phyloP scores from a whole-genome alignment of 2,888 invertebrate genomes.

The Dolomedes plantarius region DNA sequence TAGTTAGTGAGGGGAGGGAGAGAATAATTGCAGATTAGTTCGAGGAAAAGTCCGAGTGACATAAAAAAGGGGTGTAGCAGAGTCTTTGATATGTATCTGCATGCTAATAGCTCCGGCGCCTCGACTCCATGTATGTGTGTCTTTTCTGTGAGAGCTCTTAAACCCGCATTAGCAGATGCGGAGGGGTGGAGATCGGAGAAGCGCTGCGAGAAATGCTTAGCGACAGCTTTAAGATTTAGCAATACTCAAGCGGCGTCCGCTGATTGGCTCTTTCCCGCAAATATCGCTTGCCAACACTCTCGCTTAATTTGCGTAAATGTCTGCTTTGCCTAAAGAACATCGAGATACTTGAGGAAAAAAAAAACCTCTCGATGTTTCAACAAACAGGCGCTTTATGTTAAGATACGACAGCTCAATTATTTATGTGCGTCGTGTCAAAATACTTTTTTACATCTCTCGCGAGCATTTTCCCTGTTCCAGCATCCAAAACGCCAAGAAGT shows the following conservation, averaged over 20 bases:
- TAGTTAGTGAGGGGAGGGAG: no score
- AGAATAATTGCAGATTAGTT: no score
- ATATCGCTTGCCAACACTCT: constrained; percentile 27
- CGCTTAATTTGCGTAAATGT: constrained; percentile 68
- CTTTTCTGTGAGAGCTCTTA: constrained; percentile 38
- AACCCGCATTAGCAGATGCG: constrained; percentile 47
- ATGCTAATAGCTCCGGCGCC: neutral
- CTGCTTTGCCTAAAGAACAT: constrained; percentile 47
- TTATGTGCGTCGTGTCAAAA: constrained; percentile 56
- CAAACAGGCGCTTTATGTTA: constrained; percentile 29
- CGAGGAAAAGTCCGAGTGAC: no score
- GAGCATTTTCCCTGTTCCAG: constrained; percentile 20
- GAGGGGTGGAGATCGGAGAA: neutral
- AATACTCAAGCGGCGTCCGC: constrained; percentile 49
- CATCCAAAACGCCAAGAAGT: constrained; percentile 28
- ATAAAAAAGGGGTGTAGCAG: neutral
- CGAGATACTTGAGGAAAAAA: constrained; percentile 19
- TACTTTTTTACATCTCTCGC: constrained; percentile 27
- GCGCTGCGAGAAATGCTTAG: constrained; percentile 26
- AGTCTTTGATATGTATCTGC: neutral
- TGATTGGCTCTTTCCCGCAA: constrained; percentile 44
- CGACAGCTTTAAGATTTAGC: constrained; percentile 57
- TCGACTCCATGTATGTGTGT: neutral
- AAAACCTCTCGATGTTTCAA: constrained; percentile 15
- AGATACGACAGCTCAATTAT: constrained; percentile 59